A percentile compares a stretch with the other conserved stretches of the same genome.
phyloP scores from a whole-genome alignment of 2,797 vertebrate species.

The Arnoldichthys spilopterus region DNA sequence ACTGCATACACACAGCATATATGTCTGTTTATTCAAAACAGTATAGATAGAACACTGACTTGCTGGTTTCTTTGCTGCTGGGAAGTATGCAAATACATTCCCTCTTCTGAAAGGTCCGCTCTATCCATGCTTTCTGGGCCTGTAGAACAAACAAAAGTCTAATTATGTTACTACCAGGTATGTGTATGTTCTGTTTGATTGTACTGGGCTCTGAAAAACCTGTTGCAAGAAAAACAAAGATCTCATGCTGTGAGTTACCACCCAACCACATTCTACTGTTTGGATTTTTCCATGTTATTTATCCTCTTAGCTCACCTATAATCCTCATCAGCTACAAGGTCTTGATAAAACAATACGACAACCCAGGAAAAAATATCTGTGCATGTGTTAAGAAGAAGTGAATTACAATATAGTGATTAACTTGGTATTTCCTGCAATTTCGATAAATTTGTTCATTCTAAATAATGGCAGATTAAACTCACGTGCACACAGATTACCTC shows the following conservation, averaged over 20 bases:
- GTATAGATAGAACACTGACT: slow-evolving; percentile 25
- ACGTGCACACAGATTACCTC: slow-evolving; percentile 2
- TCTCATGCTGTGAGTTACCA: neutral
- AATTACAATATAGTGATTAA: slow-evolving; percentile 38
- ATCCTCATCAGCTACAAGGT: neutral
- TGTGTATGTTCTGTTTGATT: slow-evolving; percentile 13
- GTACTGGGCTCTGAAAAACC: neutral
- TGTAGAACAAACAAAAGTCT: slow-evolving; percentile 63
- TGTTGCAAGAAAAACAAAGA: neutral
- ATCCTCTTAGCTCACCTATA: slow-evolving; percentile 11
- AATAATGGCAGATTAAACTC: slow-evolving; percentile 66
- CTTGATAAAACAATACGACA: neutral
- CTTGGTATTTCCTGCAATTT: slow-evolving; percentile 38
- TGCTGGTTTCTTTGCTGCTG: slow-evolving; percentile 46
- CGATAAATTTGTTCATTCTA: slow-evolving; percentile 61
- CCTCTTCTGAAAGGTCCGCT: slow-evolving; percentile 91
- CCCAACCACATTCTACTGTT: neutral
- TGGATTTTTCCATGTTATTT: slow-evolving; percentile 8
- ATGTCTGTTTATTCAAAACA: too few relatives aligned
- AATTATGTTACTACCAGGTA: neutral
- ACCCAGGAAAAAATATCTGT: neutral
- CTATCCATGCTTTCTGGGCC: slow-evolving; percentile 94
- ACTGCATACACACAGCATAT: too few relatives aligned
- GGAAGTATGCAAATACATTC: slow-evolving; percentile 91
- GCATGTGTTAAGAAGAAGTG: slow-evolving; percentile 3